Evolutionary conservation across 2,113 vertebrate species (phyloP), one percentile per base, ranked within the genome.

Genomic region (Hystrix brachyura): DNA sequence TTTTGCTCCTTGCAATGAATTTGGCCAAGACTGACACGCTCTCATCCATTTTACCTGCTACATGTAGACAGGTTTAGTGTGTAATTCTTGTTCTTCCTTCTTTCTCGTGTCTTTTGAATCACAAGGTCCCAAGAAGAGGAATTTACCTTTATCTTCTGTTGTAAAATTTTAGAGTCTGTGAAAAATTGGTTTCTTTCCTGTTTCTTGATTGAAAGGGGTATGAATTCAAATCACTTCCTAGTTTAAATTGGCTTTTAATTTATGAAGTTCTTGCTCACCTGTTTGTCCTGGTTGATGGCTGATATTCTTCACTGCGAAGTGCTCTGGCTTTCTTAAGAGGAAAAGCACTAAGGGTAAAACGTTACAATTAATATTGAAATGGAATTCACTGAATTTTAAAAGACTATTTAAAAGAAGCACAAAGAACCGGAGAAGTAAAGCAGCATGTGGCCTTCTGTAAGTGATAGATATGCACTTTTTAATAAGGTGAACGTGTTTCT

Each of bases 361-460:
- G 69, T 93, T 96, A 92, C 64, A 96, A 96, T 98, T 96, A 97
- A 96, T 96, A 97, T 97, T 89, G 91, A 98, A 98, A 96, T 97
- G 64, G 97, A 90, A 65, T 81, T 85, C 71, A 59, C 46, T 90
- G 48, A 51, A 34, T 69, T 96, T 89, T 32, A 85, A 96, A 98
- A 85, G 83, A 82, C 14, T 72, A 5, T 83, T 97, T 96, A 74
- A 81, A 90, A 85, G 83, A 95, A 90, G 79, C 60, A 88, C 67
- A 89, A 64, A 80, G 48, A 84, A 93, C n/a, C 78, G 11, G 17
- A 62, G 51, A 93, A 91, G 87, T 95, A 95, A 95, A 84, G 43
- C 80, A 94, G 80, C 94, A 97, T 96, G 81, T 97, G 95, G 64
- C 1, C 90, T 78, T 97, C 97, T 96, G 74, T 95, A 92, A 96